phyloP scores from a whole-genome alignment of 2,888 invertebrate genomes.

The Germaria angustata region DNA sequence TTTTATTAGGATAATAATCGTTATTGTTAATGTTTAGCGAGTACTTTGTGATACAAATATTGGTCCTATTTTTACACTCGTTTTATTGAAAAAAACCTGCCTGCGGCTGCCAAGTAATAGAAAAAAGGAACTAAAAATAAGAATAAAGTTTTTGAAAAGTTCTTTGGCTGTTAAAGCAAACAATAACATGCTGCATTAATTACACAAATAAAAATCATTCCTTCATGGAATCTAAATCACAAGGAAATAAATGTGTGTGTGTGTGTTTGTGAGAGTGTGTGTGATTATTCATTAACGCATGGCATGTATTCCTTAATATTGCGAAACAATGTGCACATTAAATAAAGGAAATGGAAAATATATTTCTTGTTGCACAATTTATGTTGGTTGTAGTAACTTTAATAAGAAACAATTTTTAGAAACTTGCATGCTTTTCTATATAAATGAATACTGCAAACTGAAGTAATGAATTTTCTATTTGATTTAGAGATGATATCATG shows the following conservation, averaged over 20 bases:
- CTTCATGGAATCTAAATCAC: background rate
- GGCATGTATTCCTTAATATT: too few species aligned
- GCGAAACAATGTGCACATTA: too few species aligned
- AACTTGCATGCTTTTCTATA: too few species aligned
- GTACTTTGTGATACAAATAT: background rate
- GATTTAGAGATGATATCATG: too few species aligned
- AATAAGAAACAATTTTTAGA: too few species aligned
- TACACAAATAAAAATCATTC: constrained; percentile 36
- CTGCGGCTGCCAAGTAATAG: background rate
- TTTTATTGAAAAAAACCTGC: constrained; percentile 19
- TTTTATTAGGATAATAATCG: too few species aligned
- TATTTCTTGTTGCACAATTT: too few species aligned
- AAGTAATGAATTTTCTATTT: too few species aligned
- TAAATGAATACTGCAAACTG: too few species aligned
- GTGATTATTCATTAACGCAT: constrained; percentile 64
- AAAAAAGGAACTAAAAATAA: background rate
- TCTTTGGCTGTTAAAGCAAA: background rate
- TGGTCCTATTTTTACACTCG: background rate
- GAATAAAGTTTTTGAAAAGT: constrained; percentile 4
- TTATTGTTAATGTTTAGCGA: too few species aligned
- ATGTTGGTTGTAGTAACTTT: too few species aligned
- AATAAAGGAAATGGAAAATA: too few species aligned
- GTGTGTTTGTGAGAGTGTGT: background rate
- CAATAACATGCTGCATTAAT: constrained; percentile 49
- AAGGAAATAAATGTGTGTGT: background rate